Conservation (phyloP, 2,797 vertebrate genomes). For the Aplochiton taeniatus region DNA sequence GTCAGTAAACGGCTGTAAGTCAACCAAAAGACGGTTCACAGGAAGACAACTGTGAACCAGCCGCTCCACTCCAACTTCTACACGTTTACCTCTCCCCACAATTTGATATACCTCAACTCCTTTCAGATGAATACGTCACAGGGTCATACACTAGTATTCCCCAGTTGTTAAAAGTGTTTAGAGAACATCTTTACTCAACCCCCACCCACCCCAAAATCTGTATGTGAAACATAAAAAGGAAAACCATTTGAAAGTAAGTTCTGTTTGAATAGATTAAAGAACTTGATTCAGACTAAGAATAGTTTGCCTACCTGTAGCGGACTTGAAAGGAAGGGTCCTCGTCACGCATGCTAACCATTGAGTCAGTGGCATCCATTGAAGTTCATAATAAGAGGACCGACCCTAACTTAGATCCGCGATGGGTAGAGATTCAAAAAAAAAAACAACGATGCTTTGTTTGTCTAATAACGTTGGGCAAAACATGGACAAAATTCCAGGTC, state of each 20-base stretch:
- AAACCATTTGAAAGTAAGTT: too few relatives aligned
- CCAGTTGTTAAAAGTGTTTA: too few relatives aligned
- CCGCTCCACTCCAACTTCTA: not conserved
- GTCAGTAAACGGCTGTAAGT: constrained; percentile 20
- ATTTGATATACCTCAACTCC: not conserved
- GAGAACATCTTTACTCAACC: too few relatives aligned
- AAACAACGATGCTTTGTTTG: constrained; percentile 11
- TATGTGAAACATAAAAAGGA: too few relatives aligned
- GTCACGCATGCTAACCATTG: constrained; percentile 83
- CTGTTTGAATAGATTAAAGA: too few relatives aligned
- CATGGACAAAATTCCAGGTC: not conserved
- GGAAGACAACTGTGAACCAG: not conserved
- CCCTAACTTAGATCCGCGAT: constrained; percentile 60
- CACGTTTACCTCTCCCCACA: too few relatives aligned
- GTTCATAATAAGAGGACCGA: constrained; percentile 84
- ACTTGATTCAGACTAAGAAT: too few relatives aligned
- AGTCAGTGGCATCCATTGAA: constrained; percentile 84
- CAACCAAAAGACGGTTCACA: constrained; percentile 29
- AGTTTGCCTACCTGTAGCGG: constrained; percentile 92
- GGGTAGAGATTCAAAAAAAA: constrained; percentile 53
- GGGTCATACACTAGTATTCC: too few relatives aligned
- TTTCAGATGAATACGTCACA: not conserved
- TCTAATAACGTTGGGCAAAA: constrained; percentile 1
- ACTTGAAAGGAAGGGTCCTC: constrained; percentile 89
- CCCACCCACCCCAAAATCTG: too few relatives aligned